These are phyloP conservation scores for Menidia menidia DNA, from an alignment of 2,797 vertebrate genomes.

Conservation along the genomic window DNA sequence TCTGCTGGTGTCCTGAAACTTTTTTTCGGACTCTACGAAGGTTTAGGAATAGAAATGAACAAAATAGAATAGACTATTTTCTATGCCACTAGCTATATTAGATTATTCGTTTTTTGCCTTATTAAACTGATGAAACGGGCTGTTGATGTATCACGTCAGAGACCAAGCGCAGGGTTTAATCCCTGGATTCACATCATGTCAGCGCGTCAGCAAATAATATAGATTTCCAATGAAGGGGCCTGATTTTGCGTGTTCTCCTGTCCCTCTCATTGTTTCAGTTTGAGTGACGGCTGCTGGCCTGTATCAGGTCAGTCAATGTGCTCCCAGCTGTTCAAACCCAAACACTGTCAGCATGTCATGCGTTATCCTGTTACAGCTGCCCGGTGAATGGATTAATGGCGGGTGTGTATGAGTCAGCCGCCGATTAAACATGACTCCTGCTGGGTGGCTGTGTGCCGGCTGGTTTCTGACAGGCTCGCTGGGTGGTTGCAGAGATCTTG, in stretches of 20 bases:
- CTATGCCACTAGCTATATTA: no score
- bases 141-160: no score
- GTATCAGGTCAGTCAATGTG: slow-evolving; percentile 30
- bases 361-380: slow-evolving; percentile 20
- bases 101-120: no score
- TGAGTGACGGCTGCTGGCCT: slow-evolving; percentile 17
- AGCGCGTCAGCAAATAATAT: slow-evolving; percentile 5
- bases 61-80: no score
- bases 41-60: no score
- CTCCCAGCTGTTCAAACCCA: slow-evolving; percentile 30
- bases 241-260: background rate
- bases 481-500: slow-evolving; percentile 27
- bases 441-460: slow-evolving; percentile 10
- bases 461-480: slow-evolving; percentile 17
- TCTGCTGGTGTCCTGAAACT: no score
- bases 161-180: slow-evolving; percentile 31
- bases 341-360: slow-evolving; percentile 16
- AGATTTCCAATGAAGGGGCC: slow-evolving; percentile 13
- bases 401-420: slow-evolving; percentile 25
- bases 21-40: no score
- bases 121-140: no score
- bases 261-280: background rate
- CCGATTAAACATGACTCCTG: slow-evolving; percentile 33
- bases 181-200: slow-evolving; percentile 15
- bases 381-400: slow-evolving; percentile 29